Percentiles rank a stretch among this genome's conserved stretches.
These are phyloP conservation scores for Dromiciops gliroides DNA, from an alignment of 2,113 vertebrate genomes.

Conservation along the genomic window DNA sequence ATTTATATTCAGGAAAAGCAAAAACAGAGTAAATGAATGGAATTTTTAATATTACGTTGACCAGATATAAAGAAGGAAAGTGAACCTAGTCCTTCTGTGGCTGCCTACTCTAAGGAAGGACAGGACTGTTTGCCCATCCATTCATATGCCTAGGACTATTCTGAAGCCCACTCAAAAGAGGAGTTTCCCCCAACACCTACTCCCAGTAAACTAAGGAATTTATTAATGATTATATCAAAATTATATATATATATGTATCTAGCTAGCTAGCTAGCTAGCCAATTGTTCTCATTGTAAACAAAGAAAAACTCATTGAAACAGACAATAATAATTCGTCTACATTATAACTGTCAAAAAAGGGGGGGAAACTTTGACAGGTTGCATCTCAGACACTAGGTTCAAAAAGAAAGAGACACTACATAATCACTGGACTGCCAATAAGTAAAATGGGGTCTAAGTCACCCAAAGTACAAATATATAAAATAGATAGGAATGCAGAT, in stretches of 20 bases:
- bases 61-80: background rate
- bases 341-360: background rate
- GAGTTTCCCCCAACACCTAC: too few relatives aligned
- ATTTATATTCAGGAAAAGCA: constrained; percentile 6
- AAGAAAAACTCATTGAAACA: background rate
- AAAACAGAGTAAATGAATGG: background rate
- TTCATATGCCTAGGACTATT: background rate
- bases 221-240: background rate
- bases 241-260: too few relatives aligned
- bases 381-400: background rate
- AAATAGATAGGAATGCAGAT: background rate
- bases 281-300: background rate
- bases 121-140: background rate
- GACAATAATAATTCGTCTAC: background rate
- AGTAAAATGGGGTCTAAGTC: background rate
- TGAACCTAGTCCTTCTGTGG: background rate
- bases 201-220: background rate
- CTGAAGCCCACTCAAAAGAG: background rate
- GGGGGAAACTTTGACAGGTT: background rate
- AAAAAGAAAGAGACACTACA: background rate
- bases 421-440: background rate
- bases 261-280: too few relatives aligned
- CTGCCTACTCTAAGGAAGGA: background rate
- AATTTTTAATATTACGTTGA: background rate
- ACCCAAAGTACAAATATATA: background rate